phyloP scores from a whole-genome alignment of 2,888 invertebrate genomes.

The Diarsia rubi region DNA sequence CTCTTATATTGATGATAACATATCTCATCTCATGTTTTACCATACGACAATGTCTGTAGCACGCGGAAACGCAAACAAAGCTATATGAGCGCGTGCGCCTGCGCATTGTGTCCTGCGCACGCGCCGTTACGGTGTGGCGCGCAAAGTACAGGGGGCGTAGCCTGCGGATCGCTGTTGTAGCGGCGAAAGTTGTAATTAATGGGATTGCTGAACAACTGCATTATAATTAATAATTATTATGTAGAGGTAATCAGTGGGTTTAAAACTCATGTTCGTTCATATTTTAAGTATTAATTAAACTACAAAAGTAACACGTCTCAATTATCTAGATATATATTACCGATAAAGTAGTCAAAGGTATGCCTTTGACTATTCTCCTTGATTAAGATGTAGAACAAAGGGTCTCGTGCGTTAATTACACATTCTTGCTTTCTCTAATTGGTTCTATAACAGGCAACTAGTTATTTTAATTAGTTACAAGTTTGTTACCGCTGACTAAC shows the following conservation, averaged over 20 bases:
- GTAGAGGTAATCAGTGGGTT: neutral
- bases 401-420: neutral
- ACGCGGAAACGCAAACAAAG: slow-evolving; percentile 41
- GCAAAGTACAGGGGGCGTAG: slow-evolving; percentile 47
- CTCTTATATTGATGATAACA: neutral
- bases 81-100: slow-evolving; percentile 13
- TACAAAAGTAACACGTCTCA: neutral
- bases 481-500: neutral
- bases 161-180: slow-evolving; percentile 31
- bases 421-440: slow-evolving; percentile 16
- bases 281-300: neutral
- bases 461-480: slow-evolving; percentile 16
- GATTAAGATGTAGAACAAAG: slow-evolving; percentile 14
- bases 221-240: neutral
- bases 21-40: neutral
- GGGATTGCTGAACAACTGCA: slow-evolving; percentile 6
- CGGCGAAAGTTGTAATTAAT: slow-evolving; percentile 55
- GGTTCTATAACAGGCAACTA: neutral
- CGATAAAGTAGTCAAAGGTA: neutral
- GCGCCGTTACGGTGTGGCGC: slow-evolving; percentile 50
- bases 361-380: no score
- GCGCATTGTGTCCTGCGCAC: slow-evolving; percentile 57
- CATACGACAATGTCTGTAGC: slow-evolving; percentile 8
- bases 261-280: neutral
- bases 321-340: neutral